Percentiles rank a stretch among this genome's conserved stretches.
Conservation (phyloP, 2,113 vertebrate genomes). For the Scomber japonicus region DNA sequence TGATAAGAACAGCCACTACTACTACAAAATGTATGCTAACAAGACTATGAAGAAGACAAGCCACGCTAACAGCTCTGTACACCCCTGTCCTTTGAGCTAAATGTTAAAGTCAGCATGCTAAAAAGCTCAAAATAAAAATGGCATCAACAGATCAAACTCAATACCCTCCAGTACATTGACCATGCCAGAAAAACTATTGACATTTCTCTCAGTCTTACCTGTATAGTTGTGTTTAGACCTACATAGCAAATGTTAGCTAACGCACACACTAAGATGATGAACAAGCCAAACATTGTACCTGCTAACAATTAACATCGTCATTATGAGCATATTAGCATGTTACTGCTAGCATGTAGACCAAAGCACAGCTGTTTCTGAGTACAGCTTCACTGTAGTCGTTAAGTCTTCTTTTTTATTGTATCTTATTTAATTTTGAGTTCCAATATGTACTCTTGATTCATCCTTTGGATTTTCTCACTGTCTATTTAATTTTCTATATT, state of each 20-base stretch:
- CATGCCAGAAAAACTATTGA: too few species aligned
- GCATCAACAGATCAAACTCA: too few species aligned
- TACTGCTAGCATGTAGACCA: neutral
- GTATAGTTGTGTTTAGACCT: neutral
- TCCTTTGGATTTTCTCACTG: neutral
- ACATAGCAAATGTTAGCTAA: neutral
- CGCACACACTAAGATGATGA: neutral
- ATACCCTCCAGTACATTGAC: too few species aligned
- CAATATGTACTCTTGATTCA: neutral
- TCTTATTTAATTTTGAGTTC: too few species aligned
- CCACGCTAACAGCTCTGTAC: too few species aligned
- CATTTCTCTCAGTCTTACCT: neutral
- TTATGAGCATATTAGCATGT: neutral
- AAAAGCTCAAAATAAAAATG: too few species aligned
- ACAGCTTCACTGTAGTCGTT: neutral
- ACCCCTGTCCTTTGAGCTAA: neutral
- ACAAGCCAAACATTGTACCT: neutral
- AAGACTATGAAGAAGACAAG: neutral
- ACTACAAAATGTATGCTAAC: neutral
- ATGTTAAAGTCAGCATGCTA: neutral
- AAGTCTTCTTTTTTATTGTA: neutral
- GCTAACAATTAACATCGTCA: too few species aligned
- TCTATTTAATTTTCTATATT: constrained; percentile 24
- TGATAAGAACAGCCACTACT: neutral
- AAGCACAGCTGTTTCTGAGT: neutral